phyloP scores from a whole-genome alignment of 1,140 invertebrate species.

The Eueides isabella region DNA sequence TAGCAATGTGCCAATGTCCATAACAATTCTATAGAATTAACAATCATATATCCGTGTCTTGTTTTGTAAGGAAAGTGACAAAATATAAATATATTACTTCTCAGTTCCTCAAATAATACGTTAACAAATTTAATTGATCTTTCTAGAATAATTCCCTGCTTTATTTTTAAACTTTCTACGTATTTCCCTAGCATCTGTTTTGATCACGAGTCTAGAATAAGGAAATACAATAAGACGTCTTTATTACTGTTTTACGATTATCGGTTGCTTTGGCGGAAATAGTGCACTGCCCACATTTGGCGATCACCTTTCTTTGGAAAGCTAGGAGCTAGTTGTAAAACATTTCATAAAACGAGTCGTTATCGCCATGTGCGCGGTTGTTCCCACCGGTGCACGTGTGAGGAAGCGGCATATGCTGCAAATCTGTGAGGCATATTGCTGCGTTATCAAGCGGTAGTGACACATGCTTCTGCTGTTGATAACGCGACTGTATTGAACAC shows the following conservation, averaged over 20 bases:
- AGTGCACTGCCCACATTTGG: slow-evolving; percentile 61
- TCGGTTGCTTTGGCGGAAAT: slow-evolving; percentile 56
- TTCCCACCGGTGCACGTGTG: slow-evolving; percentile 66
- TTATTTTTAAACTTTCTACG: background rate
- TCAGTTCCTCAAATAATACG: too few species aligned
- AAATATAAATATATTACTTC: background rate
- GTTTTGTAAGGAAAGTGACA: slow-evolving; percentile 45
- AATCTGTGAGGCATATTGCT: slow-evolving; percentile 73
- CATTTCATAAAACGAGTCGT: slow-evolving; percentile 71
- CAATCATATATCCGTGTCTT: slow-evolving; percentile 69
- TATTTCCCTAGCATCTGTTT: slow-evolving; percentile 18
- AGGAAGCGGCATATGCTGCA: slow-evolving; percentile 56
- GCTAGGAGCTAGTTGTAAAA: slow-evolving; percentile 70
- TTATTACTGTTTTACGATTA: slow-evolving; percentile 58
- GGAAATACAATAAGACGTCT: slow-evolving; percentile 42
- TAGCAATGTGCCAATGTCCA: slow-evolving; percentile 42
- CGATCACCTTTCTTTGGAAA: slow-evolving; percentile 75
- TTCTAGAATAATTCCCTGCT: background rate
- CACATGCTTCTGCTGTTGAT: slow-evolving; percentile 20
- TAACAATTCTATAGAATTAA: slow-evolving; percentile 40
- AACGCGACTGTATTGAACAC: background rate
- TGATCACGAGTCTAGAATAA: slow-evolving; percentile 25
- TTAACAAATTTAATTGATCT: too few species aligned
- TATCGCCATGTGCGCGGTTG: slow-evolving; percentile 59
- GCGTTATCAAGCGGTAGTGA: slow-evolving; percentile 43